These are phyloP conservation scores for Xanthostigma xanthostigma DNA, from an alignment of 2,888 invertebrate genomes.

Conservation along the genomic window DNA sequence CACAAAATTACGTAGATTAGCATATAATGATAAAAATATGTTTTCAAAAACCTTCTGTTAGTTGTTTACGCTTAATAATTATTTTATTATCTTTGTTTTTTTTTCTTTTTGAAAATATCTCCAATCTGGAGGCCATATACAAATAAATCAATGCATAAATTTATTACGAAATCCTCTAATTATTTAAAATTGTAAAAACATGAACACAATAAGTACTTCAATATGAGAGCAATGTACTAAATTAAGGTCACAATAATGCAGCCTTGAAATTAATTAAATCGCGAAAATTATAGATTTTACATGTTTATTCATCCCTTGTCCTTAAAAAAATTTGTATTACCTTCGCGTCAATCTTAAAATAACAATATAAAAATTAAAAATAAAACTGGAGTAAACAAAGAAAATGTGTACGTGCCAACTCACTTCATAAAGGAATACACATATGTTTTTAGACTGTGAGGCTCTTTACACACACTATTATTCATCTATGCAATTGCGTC, in stretches of 20 bases:
- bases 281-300: no score
- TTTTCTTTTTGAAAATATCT: not conserved
- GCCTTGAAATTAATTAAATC: not conserved
- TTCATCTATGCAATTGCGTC: not conserved
- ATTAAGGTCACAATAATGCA: constrained; percentile 6
- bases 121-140: no score
- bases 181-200: not conserved
- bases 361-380: not conserved
- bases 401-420: not conserved
- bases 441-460: not conserved
- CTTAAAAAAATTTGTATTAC: no score
- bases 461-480: not conserved
- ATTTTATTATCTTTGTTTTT: not conserved
- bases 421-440: not conserved
- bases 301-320: no score
- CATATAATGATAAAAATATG: not conserved
- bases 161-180: not conserved
- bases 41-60: not conserved
- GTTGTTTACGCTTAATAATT: not conserved
- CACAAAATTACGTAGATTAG: not conserved
- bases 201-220: not conserved
- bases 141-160: not conserved
- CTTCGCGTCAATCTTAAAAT: not conserved
- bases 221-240: constrained; percentile 4
- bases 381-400: not conserved